A percentile compares a stretch with the other conserved stretches of the same genome.
phyloP scores from a whole-genome alignment of 2,113 vertebrate genomes.

The Brevimyrus niger region DNA sequence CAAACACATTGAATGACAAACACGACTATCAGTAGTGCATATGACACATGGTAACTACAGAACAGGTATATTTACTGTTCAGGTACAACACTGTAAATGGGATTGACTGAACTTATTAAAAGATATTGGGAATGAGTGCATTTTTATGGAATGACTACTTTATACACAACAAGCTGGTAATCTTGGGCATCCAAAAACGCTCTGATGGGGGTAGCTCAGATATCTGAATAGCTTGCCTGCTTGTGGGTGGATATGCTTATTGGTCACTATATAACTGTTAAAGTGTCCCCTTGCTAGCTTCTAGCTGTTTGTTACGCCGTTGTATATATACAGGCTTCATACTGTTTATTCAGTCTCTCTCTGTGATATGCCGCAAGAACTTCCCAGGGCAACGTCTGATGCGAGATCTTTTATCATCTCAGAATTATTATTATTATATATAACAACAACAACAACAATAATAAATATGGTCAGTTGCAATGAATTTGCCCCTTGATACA shows the following conservation, averaged over 20 bases:
- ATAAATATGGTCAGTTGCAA: not conserved
- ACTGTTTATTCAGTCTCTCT: not conserved
- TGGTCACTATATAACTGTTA: not conserved
- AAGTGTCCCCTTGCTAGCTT: not conserved
- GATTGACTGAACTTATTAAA: not conserved
- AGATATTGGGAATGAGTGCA: not conserved
- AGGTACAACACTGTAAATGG: not conserved
- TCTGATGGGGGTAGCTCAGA: not conserved
- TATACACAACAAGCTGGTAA: not conserved
- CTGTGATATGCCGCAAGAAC: not conserved
- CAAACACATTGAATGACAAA: not conserved
- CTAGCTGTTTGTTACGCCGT: not conserved
- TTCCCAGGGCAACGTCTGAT: not conserved
- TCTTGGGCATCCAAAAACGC: not conserved
- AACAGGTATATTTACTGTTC: not conserved
- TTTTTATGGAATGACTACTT: not conserved
- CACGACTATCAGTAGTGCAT: not conserved
- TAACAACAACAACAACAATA: not conserved
- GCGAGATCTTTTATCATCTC: not conserved
- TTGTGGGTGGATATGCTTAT: not conserved
- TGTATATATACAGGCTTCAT: not conserved
- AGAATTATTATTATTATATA: not conserved
- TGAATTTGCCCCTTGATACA: not conserved
- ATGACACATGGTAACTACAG: not conserved
- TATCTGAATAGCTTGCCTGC: not conserved